Evolutionary conservation across 2,888 invertebrate genomes (phyloP).

Genomic region (Steinernema hermaphroditum): DNA sequence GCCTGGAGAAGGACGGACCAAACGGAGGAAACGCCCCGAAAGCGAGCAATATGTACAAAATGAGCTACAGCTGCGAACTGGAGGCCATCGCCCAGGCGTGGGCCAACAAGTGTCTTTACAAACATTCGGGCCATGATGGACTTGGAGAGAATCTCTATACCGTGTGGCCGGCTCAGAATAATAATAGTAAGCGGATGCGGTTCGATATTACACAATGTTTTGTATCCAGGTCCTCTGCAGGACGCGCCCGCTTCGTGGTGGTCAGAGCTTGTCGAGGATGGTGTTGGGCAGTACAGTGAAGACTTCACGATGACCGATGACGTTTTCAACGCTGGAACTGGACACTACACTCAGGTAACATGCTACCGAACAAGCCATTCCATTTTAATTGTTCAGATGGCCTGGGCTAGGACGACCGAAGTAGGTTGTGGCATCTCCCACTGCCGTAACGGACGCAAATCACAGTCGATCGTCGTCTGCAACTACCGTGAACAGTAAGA

Average conservation of each 20-base stretch:
- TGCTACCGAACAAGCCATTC: too few relatives aligned
- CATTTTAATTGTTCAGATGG: neutral
- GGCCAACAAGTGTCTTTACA: neutral
- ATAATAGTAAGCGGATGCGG: neutral
- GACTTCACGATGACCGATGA: neutral
- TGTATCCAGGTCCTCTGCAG: neutral
- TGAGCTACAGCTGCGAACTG: neutral
- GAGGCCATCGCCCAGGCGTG: neutral
- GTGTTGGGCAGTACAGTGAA: neutral
- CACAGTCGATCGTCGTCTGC: neutral
- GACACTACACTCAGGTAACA: slow-evolving; percentile 6
- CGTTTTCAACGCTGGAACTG: neutral
- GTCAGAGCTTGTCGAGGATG: neutral
- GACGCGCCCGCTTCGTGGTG: neutral
- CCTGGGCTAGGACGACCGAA: neutral
- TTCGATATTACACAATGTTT: neutral
- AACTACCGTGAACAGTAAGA: neutral
- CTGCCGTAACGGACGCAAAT: neutral
- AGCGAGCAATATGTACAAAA: neutral
- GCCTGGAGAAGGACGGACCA: neutral
- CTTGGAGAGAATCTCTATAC: neutral
- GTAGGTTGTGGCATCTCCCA: neutral
- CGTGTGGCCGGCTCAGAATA: neutral
- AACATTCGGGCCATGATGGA: neutral
- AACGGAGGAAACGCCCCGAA: neutral